Base-by-base conservation (phyloP, 2,113 vertebrate species). In the Mus pahari region DNA sequence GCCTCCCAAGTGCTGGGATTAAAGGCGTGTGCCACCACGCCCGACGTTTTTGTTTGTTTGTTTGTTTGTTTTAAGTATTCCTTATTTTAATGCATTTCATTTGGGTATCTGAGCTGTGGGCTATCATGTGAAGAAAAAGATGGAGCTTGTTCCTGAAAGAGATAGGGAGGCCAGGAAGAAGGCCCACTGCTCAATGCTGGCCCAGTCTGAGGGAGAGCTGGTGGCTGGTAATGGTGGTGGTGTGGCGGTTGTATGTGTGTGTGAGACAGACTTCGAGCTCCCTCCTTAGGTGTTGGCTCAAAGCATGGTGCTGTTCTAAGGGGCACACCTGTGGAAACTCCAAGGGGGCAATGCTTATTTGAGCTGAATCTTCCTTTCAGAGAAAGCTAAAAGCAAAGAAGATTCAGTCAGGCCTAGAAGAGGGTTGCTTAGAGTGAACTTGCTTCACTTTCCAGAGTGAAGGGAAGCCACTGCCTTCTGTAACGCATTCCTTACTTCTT, bases 231-330 rank as follows among this genome's bases (percentile, higher is more conserved):
- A 14, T 19, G 26, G 33, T 70, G 48, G 48, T 53, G 66, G 33
- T 8, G 1, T n/a, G 12, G 19, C 16, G 3, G 0, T 20, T 26
- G 31, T 33, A 28, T 68, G 36, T 58, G 53, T 55, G 53, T 60
- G 33, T n/a, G 78, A 73, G 71, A 20, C 71, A 39, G 71, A 42
- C 16, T 36, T 0, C 0, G 4, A 9, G 24, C 45, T 36, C 73
- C 5, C 0, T 7, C 3, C 11, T n/a, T 3, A 2, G 33, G 20
- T n/a, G 39, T 12, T n/a, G 4, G 58, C 58, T 58, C 42, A 31
- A 14, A 55, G n/a, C 75, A 2, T 1, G 62, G 7, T 7, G 31
- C 86, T 17, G 7, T 68, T 68, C 5, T 1, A 8, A 48, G 8
- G 5, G 26, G 19, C 39, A 19, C 36, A 48, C 24, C 20, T 82